Evolutionary conservation across 2,113 vertebrate species (phyloP).

Genomic region (Actinemys pallida): DNA sequence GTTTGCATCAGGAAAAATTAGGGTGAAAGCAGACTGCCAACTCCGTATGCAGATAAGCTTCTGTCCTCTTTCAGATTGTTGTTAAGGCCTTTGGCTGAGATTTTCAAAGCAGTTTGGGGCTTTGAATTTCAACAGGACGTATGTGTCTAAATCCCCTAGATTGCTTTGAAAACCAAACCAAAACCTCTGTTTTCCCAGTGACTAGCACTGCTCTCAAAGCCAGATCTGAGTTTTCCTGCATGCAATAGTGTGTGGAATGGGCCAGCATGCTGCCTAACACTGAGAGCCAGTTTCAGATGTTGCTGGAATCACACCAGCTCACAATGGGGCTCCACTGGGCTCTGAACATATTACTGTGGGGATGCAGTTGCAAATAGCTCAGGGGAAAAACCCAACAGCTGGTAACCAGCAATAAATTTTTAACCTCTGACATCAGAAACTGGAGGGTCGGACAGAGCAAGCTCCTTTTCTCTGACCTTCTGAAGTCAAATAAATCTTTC

Average conservation of each 20-base stretch:
- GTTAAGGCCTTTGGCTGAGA: neutral
- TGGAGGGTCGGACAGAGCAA: slow-evolving; percentile 47
- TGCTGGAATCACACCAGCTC: neutral
- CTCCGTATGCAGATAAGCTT: neutral
- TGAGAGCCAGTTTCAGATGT: neutral
- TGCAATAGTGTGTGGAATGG: neutral
- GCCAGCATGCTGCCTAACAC: neutral
- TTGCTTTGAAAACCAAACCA: neutral
- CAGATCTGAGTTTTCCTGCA: neutral
- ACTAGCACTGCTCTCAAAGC: neutral
- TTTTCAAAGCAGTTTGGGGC: neutral
- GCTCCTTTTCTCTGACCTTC: slow-evolving; percentile 74
- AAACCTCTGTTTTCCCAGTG: neutral
- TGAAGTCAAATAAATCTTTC: slow-evolving; percentile 54
- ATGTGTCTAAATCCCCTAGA: neutral
- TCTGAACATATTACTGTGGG: neutral
- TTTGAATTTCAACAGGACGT: neutral
- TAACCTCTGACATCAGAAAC: slow-evolving; percentile 29
- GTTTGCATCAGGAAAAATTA: neutral
- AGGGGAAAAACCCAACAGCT: neutral
- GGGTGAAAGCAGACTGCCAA: neutral
- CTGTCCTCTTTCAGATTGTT: neutral
- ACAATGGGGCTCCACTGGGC: rapidly evolving
- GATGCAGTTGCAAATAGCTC: neutral
- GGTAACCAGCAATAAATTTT: neutral